These are phyloP conservation scores for Machimus rusticus DNA, from an alignment of 2,888 invertebrate genomes.

Conservation along the genomic window DNA sequence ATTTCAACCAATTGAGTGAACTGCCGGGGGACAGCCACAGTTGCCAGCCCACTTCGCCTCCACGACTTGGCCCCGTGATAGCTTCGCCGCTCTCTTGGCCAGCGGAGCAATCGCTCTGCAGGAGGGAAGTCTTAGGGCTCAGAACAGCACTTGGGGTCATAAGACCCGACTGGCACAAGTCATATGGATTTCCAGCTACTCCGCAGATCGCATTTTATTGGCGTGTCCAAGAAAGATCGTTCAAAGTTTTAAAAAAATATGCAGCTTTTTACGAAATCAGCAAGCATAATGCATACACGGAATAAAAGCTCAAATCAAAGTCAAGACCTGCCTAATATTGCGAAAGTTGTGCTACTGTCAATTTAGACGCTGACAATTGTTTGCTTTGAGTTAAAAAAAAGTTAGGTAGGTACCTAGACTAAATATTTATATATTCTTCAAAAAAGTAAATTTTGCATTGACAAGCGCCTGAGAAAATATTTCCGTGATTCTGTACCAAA, in stretches of 20 bases:
- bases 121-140: neutral
- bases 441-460: too few relatives aligned
- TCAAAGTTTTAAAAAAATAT: neutral
- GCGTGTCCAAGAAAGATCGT: neutral
- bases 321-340: too few relatives aligned
- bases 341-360: too few relatives aligned
- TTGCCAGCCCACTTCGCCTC: slow-evolving; percentile 7
- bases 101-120: neutral
- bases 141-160: neutral
- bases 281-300: too few relatives aligned
- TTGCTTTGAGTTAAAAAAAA: too few relatives aligned
- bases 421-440: too few relatives aligned
- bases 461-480: too few relatives aligned
- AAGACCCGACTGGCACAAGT: neutral
- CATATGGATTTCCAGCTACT: neutral
- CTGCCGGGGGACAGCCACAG: slow-evolving; percentile 1
- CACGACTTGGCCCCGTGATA: slow-evolving; percentile 20
- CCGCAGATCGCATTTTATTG: neutral
- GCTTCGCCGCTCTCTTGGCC: neutral
- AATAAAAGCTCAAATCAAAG: too few relatives aligned
- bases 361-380: too few relatives aligned
- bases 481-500: too few relatives aligned
- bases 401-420: too few relatives aligned
- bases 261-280: too few relatives aligned
- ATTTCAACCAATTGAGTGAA: slow-evolving; percentile 32